Evolutionary conservation across 2,888 invertebrate genomes (phyloP).

Genomic region (Brachyptera risi): DNA sequence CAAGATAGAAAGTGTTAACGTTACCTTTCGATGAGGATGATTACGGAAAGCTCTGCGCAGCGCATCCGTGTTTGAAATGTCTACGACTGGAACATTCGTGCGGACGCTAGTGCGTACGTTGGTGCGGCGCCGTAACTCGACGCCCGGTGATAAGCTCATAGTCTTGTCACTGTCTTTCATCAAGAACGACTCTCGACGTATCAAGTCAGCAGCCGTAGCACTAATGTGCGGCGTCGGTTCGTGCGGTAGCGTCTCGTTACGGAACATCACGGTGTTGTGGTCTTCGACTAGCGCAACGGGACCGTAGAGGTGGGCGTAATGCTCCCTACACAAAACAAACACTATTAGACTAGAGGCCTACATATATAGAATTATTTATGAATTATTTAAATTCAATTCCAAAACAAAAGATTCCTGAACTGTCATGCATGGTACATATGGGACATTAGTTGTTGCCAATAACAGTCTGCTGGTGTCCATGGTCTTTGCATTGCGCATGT

Average conservation of each 20-base stretch:
- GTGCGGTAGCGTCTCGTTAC: background rate
- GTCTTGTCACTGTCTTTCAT: background rate
- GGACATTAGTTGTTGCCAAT: too few relatives aligned
- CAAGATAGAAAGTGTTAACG: too few relatives aligned
- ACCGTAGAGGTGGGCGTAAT: conserved; percentile 36
- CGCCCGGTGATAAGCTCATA: conserved; percentile 29
- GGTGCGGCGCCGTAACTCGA: conserved; percentile 29
- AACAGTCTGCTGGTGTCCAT: too few relatives aligned
- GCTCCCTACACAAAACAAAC: conserved; percentile 26
- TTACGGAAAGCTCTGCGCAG: conserved; percentile 32
- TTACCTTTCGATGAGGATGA: conserved; percentile 33
- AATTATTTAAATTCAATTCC: too few relatives aligned
- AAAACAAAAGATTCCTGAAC: too few relatives aligned
- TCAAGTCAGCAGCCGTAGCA: too few relatives aligned
- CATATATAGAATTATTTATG: too few relatives aligned
- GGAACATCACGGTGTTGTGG: conserved; percentile 20
- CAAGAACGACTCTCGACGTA: background rate
- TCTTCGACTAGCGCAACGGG: conserved; percentile 35
- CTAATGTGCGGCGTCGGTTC: background rate
- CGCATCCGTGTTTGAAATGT: background rate
- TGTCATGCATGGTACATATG: too few relatives aligned
- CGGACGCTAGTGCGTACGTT: background rate
- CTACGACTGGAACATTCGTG: background rate
- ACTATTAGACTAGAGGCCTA: conserved; percentile 33
- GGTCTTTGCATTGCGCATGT: too few relatives aligned